A percentile compares a stretch with the other conserved stretches of the same genome.
phyloP scores from a whole-genome alignment of 35 echinoderm and acorn worm genomes.

The Ophiothrix spiculata region DNA sequence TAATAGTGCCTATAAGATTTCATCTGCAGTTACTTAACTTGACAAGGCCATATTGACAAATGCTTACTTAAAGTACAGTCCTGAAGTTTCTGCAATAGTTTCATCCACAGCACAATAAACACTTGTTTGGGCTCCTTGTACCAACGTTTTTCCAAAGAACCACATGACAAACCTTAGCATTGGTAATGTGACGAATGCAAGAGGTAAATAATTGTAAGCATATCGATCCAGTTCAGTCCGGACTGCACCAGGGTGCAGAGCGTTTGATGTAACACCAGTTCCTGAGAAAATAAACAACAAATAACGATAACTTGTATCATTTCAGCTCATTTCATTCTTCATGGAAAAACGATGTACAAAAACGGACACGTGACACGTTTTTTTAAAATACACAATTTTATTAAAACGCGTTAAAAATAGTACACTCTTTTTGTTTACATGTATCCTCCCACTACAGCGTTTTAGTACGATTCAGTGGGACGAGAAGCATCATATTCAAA shows the following conservation, averaged over 20 bases:
- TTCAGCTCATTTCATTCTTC: background rate
- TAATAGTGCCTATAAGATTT: background rate
- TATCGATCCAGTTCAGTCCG: conserved; percentile 66
- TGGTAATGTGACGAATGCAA: background rate
- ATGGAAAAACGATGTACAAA: background rate
- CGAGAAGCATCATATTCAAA: too few species aligned
- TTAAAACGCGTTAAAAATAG: background rate
- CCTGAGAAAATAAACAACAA: conserved; percentile 34
- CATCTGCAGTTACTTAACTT: background rate
- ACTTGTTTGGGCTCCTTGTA: conserved; percentile 65
- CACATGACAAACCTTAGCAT: background rate
- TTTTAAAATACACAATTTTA: background rate
- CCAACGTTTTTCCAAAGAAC: conserved; percentile 22
- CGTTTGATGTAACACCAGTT: conserved; percentile 64
- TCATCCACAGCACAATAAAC: conserved; percentile 67
- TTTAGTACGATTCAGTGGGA: too few species aligned
- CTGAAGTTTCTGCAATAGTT: conserved; percentile 28
- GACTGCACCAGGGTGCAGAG: conserved; percentile 67
- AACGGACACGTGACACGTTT: background rate
- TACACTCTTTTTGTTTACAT: too few species aligned
- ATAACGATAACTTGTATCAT: background rate
- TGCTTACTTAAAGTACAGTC: conserved; percentile 70
- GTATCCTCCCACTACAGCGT: too few species aligned
- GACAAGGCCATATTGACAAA: too few species aligned
- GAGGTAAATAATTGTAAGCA: background rate